Percentiles rank a stretch among this genome's conserved stretches.
phyloP scores from a whole-genome alignment of 2,888 invertebrate species.

The Coelopa pilipes region DNA sequence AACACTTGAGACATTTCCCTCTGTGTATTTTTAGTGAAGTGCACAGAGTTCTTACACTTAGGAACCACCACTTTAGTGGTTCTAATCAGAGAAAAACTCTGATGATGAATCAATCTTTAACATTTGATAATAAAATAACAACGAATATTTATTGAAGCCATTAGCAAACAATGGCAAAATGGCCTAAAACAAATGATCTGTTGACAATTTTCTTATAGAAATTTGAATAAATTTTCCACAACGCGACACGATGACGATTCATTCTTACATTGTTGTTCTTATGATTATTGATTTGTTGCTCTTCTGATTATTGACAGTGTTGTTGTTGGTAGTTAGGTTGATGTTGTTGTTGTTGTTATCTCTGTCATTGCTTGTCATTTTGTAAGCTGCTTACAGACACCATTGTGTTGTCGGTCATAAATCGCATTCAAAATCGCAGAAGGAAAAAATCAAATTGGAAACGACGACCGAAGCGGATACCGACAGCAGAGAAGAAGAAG shows the following conservation, averaged over 20 bases:
- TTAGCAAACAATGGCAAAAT: too few relatives aligned
- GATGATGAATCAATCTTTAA: too few relatives aligned
- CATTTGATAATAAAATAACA: too few relatives aligned
- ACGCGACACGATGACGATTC: neutral
- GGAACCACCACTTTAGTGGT: too few relatives aligned
- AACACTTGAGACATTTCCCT: too few relatives aligned
- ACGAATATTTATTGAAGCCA: too few relatives aligned
- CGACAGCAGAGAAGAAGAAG: neutral
- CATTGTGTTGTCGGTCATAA: neutral
- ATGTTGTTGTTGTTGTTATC: neutral
- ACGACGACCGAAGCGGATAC: neutral
- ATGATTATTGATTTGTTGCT: too few relatives aligned
- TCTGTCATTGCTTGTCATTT: neutral
- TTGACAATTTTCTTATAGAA: neutral
- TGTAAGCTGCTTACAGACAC: constrained; percentile 13
- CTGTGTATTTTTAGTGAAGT: too few relatives aligned
- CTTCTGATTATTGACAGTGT: too few relatives aligned
- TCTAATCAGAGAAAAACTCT: too few relatives aligned
- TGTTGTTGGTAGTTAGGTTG: too few relatives aligned
- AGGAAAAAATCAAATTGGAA: neutral
- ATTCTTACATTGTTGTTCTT: neutral
- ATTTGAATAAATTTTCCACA: neutral
- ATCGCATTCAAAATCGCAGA: constrained; percentile 1
- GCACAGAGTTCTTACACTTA: too few relatives aligned
- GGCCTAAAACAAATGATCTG: neutral